Evolutionary conservation across 2,113 vertebrate genomes (phyloP).

Genomic region (Myocastor coypus): DNA sequence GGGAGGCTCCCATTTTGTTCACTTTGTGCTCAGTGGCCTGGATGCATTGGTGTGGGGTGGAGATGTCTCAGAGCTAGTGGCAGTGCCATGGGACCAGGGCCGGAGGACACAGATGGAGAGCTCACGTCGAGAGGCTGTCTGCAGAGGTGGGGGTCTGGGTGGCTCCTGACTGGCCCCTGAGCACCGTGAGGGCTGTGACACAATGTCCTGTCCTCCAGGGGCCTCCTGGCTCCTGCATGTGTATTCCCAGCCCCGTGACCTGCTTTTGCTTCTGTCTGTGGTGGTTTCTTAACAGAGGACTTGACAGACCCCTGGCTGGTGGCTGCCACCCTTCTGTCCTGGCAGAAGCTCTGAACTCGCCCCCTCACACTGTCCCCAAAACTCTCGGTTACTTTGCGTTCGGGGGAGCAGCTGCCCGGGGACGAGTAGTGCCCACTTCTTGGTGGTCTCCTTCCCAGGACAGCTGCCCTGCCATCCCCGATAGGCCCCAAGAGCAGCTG

Average conservation of each 20-base stretch:
- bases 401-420: accelerated
- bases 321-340: background rate
- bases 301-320: no score
- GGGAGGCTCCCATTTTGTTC: accelerated
- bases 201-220: background rate
- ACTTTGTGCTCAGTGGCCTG: background rate
- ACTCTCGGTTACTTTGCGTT: background rate
- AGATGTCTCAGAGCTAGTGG: background rate
- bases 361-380: accelerated
- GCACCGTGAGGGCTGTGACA: background rate
- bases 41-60: background rate
- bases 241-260: background rate
- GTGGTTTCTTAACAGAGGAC: background rate
- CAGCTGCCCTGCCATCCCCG: background rate
- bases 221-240: background rate
- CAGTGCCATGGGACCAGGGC: background rate
- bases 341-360: background rate
- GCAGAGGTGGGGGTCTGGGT: background rate
- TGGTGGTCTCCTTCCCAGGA: background rate
- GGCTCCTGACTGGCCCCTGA: background rate
- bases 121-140: background rate
- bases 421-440: accelerated
- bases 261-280: background rate
- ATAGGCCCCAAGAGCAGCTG: background rate
- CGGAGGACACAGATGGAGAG: accelerated